Evolutionary conservation across 64 coral and sea anemone species (phyloP).

Genomic region (Stylophora pistillata): DNA sequence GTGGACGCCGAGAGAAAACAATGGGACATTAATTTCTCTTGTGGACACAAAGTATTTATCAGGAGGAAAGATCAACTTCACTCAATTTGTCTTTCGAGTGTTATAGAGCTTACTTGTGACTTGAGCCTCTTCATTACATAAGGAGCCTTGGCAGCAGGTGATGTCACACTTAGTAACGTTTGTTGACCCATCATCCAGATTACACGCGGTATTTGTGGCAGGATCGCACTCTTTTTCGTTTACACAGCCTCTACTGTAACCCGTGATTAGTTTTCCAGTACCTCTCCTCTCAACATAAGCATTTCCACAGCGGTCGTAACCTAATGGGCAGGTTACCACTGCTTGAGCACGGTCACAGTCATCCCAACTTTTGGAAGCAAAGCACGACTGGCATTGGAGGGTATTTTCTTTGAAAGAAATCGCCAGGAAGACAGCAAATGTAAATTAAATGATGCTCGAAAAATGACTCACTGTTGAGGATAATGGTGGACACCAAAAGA

Average conservation of each 20-base stretch:
- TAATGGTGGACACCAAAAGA: too few species aligned
- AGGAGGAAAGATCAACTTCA: too few species aligned
- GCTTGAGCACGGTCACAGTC: not conserved
- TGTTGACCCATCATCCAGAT: not conserved
- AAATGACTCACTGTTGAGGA: too few species aligned
- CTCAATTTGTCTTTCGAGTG: too few species aligned
- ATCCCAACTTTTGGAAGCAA: not conserved
- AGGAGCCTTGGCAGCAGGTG: too few species aligned
- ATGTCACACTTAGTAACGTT: not conserved
- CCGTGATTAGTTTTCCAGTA: not conserved
- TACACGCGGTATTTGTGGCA: not conserved
- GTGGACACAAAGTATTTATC: too few species aligned
- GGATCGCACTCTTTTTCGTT: not conserved
- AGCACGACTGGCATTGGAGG: not conserved
- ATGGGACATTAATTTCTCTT: too few species aligned
- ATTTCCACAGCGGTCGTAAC: not conserved
- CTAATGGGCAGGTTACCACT: not conserved
- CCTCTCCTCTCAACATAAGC: not conserved
- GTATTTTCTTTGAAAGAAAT: not conserved
- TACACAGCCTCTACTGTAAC: not conserved
- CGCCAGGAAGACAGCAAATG: too few species aligned
- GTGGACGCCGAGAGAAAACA: too few species aligned
- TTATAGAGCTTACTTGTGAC: too few species aligned
- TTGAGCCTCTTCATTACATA: too few species aligned
- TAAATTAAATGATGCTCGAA: too few species aligned